Evolutionary conservation across 2,888 invertebrate genomes (phyloP).

Genomic region (Papilio demoleus): DNA sequence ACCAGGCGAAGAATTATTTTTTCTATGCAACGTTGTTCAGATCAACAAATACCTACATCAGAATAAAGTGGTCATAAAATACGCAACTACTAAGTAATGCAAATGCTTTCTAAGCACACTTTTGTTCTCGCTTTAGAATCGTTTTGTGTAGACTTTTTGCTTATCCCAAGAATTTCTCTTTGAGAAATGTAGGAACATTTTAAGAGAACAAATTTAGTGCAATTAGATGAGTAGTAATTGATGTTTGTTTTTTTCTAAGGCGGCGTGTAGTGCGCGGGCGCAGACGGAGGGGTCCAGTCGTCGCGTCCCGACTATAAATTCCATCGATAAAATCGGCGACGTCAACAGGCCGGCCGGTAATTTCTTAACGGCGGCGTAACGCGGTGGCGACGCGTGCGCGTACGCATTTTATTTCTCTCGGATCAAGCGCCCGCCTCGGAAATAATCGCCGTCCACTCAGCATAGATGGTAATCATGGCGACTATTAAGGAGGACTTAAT

Average conservation of each 20-base stretch:
- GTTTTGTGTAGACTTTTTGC: background rate
- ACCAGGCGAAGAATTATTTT: background rate
- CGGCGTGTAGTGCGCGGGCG: slow-evolving; percentile 47
- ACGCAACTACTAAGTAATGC: background rate
- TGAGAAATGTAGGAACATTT: background rate
- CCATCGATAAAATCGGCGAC: slow-evolving; percentile 83
- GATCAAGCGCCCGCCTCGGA: slow-evolving; percentile 76
- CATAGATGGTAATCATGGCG: slow-evolving; percentile 81
- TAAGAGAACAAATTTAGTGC: background rate
- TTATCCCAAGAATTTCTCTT: slow-evolving; percentile 3
- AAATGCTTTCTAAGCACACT: background rate
- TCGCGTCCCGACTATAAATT: slow-evolving; percentile 80
- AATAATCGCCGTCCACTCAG: slow-evolving; percentile 82
- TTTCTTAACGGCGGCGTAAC: slow-evolving; percentile 83
- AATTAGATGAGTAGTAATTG: slow-evolving; percentile 27
- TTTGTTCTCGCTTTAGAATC: background rate
- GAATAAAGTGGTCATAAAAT: background rate
- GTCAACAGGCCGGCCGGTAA: slow-evolving; percentile 76
- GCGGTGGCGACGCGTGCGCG: slow-evolving; percentile 82
- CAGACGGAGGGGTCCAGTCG: slow-evolving; percentile 62
- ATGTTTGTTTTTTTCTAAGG: slow-evolving; percentile 52
- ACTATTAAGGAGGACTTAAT: slow-evolving; percentile 80
- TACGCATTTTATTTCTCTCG: slow-evolving; percentile 79
- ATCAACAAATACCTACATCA: background rate
- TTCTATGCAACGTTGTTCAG: background rate